These are phyloP conservation scores for Volucella inanis DNA, from an alignment of 2,888 invertebrate species.

Conservation along the genomic window DNA sequence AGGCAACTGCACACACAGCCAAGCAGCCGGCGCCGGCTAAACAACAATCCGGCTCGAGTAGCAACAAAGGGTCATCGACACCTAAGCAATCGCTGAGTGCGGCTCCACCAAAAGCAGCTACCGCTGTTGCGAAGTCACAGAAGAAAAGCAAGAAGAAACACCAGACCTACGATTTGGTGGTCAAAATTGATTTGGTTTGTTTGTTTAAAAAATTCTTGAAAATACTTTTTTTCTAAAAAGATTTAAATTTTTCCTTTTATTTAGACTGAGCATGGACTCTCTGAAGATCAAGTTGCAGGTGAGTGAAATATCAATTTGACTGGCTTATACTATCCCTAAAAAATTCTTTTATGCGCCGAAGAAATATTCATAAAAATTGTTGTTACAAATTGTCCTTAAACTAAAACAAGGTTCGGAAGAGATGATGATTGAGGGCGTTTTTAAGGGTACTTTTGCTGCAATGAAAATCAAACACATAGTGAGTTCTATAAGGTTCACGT, in stretches of 20 bases:
- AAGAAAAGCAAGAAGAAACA: constrained; percentile 91
- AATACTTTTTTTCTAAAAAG: background rate
- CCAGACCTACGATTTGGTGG: constrained; percentile 91
- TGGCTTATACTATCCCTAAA: background rate
- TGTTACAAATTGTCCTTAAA: no score
- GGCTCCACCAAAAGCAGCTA: constrained; percentile 71
- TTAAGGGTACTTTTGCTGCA: no score
- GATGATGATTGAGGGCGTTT: background rate
- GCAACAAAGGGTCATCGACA: constrained; percentile 75
- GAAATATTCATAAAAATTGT: no score
- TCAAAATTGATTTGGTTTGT: constrained; percentile 90
- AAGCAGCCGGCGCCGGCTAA: constrained; percentile 86
- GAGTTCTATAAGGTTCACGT: no score
- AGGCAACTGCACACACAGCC: constrained; percentile 85
- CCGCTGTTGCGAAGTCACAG: constrained; percentile 85
- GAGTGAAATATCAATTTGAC: constrained; percentile 77
- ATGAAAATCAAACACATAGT: no score
- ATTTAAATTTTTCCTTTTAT: constrained; percentile 80
- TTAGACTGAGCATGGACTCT: constrained; percentile 93
- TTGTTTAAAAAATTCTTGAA: background rate
- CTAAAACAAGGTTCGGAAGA: no score
- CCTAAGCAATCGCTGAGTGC: constrained; percentile 74
- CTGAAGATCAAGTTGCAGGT: constrained; percentile 95
- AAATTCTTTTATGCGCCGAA: no score
- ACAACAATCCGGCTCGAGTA: constrained; percentile 78